Conservation (phyloP, 2,113 vertebrate genomes). For the Trachemys scripta region DNA sequence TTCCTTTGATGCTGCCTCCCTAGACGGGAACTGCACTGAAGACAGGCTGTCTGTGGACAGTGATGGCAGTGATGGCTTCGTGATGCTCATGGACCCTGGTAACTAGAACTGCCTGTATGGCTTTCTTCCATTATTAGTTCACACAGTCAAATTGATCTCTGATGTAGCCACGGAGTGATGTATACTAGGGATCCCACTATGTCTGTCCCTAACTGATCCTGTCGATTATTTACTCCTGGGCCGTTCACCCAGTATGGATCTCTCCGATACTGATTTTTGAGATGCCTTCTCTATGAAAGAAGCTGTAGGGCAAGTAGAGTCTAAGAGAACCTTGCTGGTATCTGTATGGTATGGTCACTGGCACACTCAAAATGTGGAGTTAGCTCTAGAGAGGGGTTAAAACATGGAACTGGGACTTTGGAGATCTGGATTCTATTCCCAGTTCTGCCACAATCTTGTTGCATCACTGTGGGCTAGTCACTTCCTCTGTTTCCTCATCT, state of each 20-base stretch:
- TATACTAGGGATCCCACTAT: background rate
- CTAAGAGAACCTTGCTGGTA: background rate
- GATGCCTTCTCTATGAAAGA: background rate
- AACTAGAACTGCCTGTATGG: background rate
- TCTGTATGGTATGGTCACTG: background rate
- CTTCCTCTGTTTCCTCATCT: background rate
- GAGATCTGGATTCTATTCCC: background rate
- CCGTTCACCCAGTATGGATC: background rate
- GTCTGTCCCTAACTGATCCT: too few relatives aligned
- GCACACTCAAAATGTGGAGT: background rate
- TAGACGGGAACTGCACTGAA: constrained; percentile 90
- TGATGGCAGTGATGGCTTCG: constrained; percentile 91
- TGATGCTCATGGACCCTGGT: constrained; percentile 92
- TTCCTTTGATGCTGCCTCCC: constrained; percentile 89
- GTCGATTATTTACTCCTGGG: background rate
- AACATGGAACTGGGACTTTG: background rate
- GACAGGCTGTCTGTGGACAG: constrained; percentile 92
- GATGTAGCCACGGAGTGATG: rapidly evolving
- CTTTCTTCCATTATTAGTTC: background rate
- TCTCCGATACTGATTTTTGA: background rate
- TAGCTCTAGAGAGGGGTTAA: background rate
- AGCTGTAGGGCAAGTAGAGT: background rate
- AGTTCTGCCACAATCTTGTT: background rate
- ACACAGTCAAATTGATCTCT: rapidly evolving
- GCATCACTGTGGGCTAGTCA: background rate